phyloP scores from a whole-genome alignment of 2,888 invertebrate species.

The Eudemis profundana region DNA sequence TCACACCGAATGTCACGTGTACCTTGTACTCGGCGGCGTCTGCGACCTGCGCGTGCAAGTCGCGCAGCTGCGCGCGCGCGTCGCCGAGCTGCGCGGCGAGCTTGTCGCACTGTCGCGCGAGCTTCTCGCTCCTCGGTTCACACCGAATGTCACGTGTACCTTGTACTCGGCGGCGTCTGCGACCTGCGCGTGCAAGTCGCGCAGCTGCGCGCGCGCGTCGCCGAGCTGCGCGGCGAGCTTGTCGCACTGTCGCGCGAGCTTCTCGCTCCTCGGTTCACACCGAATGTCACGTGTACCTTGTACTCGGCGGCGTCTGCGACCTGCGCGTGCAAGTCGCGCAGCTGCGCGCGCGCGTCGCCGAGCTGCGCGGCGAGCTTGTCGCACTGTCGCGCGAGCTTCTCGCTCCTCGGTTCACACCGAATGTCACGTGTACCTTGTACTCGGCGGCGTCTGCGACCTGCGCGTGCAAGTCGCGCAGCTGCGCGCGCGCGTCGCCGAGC shows the following conservation, averaged over 20 bases:
- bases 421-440: too few relatives aligned
- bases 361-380: conserved; percentile 93
- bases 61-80: conserved; percentile 91
- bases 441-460: conserved; percentile 94
- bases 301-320: conserved; percentile 94
- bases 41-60: conserved; percentile 92
- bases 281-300: too few relatives aligned
- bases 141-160: too few relatives aligned
- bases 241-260: conserved; percentile 93
- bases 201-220: conserved; percentile 92
- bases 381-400: conserved; percentile 92
- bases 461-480: conserved; percentile 93
- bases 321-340: conserved; percentile 94
- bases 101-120: conserved; percentile 93
- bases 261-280: conserved; percentile 91
- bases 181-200: conserved; percentile 93
- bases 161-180: conserved; percentile 95
- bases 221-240: conserved; percentile 91
- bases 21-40: too few relatives aligned
- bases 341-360: conserved; percentile 91
- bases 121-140: conserved; percentile 90
- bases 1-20: too few relatives aligned
- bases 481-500: conserved; percentile 92
- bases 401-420: too few relatives aligned
- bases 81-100: conserved; percentile 92